A percentile compares a stretch with the other conserved stretches of the same genome.
phyloP scores from a whole-genome alignment of 2,888 invertebrate genomes.

The Dolichopus griseipennis region DNA sequence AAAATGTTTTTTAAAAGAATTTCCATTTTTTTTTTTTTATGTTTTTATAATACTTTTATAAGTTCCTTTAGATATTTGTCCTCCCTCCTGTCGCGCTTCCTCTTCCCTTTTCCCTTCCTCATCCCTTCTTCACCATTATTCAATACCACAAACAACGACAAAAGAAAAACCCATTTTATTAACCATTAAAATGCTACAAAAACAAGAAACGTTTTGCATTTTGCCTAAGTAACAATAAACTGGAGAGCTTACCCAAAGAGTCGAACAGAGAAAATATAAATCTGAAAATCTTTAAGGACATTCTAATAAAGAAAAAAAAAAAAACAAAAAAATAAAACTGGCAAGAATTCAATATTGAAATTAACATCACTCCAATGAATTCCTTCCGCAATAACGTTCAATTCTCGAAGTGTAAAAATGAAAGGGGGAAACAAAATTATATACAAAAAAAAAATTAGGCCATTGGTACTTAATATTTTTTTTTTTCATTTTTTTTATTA shows the following conservation, averaged over 20 bases:
- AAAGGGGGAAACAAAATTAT: not conserved
- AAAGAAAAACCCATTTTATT: not conserved
- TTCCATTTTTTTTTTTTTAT: no score
- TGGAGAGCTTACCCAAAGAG: not conserved
- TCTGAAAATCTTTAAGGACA: no score
- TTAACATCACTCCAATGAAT: not conserved
- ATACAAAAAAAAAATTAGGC: not conserved
- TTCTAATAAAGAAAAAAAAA: no score
- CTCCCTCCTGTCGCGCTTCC: not conserved
- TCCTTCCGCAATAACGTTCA: not conserved
- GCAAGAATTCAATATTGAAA: not conserved
- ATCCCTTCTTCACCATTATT: no score
- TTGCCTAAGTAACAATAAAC: not conserved
- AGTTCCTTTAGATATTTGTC: not conserved
- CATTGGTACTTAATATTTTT: not conserved
- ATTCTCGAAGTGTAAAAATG: no score
- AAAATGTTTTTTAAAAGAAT: no score
- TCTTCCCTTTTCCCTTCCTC: not conserved
- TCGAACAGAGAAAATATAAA: not conserved
- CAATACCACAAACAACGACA: no score
- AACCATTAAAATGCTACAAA: not conserved
- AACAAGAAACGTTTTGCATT: not conserved
- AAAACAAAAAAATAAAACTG: no score
- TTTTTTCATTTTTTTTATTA: not conserved
- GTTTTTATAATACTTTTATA: no score